Conservation (phyloP, 2,888 invertebrate genomes). For the Galerucella calmariensis region DNA sequence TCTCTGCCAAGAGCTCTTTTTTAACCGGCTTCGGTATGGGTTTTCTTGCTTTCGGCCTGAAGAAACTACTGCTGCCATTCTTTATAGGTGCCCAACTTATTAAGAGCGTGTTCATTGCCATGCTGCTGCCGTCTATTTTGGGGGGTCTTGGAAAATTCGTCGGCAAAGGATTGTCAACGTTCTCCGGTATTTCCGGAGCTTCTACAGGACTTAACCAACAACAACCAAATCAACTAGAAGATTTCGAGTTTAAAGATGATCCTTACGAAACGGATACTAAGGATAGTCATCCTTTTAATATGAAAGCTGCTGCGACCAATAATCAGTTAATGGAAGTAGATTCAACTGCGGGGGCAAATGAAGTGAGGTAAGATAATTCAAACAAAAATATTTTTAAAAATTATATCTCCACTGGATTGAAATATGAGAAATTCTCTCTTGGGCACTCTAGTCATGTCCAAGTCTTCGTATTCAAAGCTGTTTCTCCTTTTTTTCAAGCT, state of each 20-base stretch:
- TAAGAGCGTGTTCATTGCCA: constrained; percentile 83
- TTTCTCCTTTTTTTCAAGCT: no score
- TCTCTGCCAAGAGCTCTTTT: constrained; percentile 70
- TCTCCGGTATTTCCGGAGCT: constrained; percentile 70
- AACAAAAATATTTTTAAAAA: background rate
- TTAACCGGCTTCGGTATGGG: constrained; percentile 74
- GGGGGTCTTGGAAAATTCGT: constrained; percentile 86
- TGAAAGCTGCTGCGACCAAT: constrained; percentile 54
- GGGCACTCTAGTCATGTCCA: no score
- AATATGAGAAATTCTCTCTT: no score
- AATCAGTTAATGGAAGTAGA: constrained; percentile 49
- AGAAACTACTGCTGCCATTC: constrained; percentile 84
- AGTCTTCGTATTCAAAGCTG: no score
- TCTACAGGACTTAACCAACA: constrained; percentile 59
- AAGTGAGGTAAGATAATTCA: constrained; percentile 30
- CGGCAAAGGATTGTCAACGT: constrained; percentile 78
- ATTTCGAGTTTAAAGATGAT: constrained; percentile 80
- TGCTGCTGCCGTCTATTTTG: constrained; percentile 86
- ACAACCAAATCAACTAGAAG: constrained; percentile 67
- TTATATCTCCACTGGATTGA: no score
- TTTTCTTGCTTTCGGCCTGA: constrained; percentile 81
- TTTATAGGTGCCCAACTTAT: constrained; percentile 85
- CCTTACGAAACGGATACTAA: constrained; percentile 61
- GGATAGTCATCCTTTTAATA: constrained; percentile 63
- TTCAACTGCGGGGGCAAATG: constrained; percentile 37